Base-by-base conservation (phyloP, 2,113 vertebrate genomes). In the Phrynosoma platyrhinos region DNA sequence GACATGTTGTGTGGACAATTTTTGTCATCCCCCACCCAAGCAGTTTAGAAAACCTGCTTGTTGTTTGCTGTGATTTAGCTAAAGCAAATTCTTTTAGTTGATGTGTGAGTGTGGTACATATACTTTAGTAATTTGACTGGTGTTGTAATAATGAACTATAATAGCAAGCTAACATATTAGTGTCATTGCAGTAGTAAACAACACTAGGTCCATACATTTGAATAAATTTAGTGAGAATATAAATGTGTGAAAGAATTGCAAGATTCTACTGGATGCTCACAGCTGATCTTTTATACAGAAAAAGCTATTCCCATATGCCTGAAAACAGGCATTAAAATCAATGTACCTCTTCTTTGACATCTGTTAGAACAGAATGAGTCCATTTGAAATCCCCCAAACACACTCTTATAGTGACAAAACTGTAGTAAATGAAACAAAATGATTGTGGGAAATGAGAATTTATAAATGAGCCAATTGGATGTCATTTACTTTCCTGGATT, bases 281-380 rank as follows among this genome's bases (percentile, higher is more conserved):
- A 85, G 64, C 36, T 86, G 27, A 81, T 66, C 92, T 94, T 94
- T 94, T 95, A 89, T 86, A 90, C 78, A 69, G 80, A 72, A 94
- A 96, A 92, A 76, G 25, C 52, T 87, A 71, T 95, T 94, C 87
- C 90, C 92, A 7, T 87, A 92, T 82, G 92, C 91, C 90, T 64
- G 94, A 87, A 95, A 96, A 92, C 95, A 95, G 90, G 53, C 95
- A 95, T 95, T 97, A 97, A 97, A 97, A 94, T 91, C 95, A 96
- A 93, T 96, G 96, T 97, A 94, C 96, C 96, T 95, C 93, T 95
- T 96, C 95, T 95, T 96, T 95, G 95, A 96, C 96, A 97, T 97
- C 96, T 97, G 96, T 96, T 97, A 93, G 93, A 95, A 87, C 95
- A 95, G 93, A 95, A 95, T 92, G 96, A 92, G 93, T 94, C 91